Evolutionary conservation across 2,113 vertebrate species (phyloP).

Genomic region (Spea bombifrons): DNA sequence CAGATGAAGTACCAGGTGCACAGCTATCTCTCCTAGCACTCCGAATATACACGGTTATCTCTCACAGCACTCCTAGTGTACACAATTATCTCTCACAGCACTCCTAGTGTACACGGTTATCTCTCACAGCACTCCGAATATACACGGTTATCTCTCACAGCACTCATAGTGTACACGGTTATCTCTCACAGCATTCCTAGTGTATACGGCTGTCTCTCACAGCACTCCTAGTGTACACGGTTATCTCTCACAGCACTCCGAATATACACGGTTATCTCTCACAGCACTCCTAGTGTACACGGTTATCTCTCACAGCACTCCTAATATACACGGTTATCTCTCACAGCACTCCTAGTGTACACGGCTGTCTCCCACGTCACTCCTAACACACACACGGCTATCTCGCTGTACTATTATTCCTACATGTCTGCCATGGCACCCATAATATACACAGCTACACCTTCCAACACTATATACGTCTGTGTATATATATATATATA

Average conservation of each 20-base stretch:
- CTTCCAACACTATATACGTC: background rate
- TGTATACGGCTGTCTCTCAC: no score
- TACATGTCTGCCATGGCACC: background rate
- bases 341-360: background rate
- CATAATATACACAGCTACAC: background rate
- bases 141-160: background rate
- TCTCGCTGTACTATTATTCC: background rate
- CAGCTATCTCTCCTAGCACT: background rate
- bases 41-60: background rate
- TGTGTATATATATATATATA: no score
- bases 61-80: background rate
- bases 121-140: background rate
- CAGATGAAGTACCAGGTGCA: constrained; percentile 33
- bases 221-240: background rate
- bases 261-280: background rate
- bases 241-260: background rate
- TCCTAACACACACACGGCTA: no score
- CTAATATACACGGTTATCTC: background rate
- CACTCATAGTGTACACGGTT: background rate
- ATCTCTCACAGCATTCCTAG: background rate
- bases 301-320: background rate
- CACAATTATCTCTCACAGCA: background rate
- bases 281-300: background rate
- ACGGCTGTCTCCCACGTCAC: background rate
- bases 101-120: background rate